Conservation (phyloP, 2,888 invertebrate species). For the Hyppa rectilinea region DNA sequence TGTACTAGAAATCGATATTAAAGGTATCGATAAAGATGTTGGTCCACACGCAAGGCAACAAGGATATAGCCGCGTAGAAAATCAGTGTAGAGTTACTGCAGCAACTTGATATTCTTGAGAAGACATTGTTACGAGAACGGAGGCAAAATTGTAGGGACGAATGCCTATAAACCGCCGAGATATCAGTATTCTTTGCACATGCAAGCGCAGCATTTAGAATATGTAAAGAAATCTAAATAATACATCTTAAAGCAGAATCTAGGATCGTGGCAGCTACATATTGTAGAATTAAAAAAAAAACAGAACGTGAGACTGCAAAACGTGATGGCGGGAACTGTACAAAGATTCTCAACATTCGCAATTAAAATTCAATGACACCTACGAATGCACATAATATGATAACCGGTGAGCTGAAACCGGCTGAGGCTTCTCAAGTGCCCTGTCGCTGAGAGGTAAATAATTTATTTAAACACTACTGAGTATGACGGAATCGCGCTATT, state of each 20-base stretch:
- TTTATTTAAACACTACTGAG: conserved; percentile 39
- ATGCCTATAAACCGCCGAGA: conserved; percentile 36
- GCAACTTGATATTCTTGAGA: conserved; percentile 70
- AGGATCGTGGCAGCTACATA: conserved; percentile 16
- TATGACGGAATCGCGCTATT: conserved; percentile 32
- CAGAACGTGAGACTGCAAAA: conserved; percentile 41
- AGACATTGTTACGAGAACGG: conserved; percentile 50
- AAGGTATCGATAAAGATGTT: conserved; percentile 45
- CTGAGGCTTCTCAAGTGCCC: conserved; percentile 9
- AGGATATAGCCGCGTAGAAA: conserved; percentile 50
- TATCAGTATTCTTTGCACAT: conserved; percentile 35
- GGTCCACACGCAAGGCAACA: conserved; percentile 42
- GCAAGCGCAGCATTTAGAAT: conserved; percentile 28
- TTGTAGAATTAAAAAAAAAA: conserved; percentile 46
- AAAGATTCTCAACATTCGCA: conserved; percentile 33
- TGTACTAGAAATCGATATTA: conserved; percentile 46
- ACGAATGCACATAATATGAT: conserved; percentile 45
- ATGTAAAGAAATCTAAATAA: conserved; percentile 36
- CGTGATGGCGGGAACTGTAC: conserved; percentile 24
- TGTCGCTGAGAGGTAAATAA: conserved; percentile 16
- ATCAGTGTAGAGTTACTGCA: conserved; percentile 64
- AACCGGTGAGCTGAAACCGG: conserved; percentile 52
- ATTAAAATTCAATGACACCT: conserved; percentile 58
- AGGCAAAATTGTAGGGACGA: conserved; percentile 32
- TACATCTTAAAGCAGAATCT: conserved; percentile 22